Evolutionary conservation across 64 coral and sea anemone genomes (phyloP), one percentile per base, ranked within the genome.

Genomic region (Montipora efflorescens): DNA sequence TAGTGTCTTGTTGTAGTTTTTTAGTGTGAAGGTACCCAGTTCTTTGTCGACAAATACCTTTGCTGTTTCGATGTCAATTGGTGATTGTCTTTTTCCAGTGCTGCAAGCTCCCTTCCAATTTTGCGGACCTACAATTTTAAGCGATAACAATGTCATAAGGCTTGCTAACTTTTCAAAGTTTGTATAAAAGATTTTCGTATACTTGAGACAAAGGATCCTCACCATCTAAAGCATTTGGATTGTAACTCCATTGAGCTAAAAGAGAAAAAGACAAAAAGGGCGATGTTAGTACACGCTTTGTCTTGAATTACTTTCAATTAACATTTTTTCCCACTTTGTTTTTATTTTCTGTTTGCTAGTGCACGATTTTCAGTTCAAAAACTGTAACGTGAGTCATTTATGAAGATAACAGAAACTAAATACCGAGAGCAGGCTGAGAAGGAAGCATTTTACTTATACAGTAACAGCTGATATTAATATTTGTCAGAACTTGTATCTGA

Each of bases 1-100:
- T 0, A 81, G 91, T 2, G 18, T 64, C 14, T n/a, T 23, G 64
- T 80, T 12, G 77, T 79, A 93, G 6, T 88, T 88, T 25, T 2
- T 78, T 8, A 92, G 23, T 15, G 19, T 78, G 21, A 88, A 52
- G 5, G 55, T 1, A n/a, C 49, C 83, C 55, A 93, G 14, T 7
- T 8, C 52, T 59, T 19, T 11, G 12, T 92, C 48, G 13, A n/a
- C 5, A 44, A 1, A 6, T 19, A 49, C 14, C 0, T 73, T 51
- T 0, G 64, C 46, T 3, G 15, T 59, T 50, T 58, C 45, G 23
- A 93, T 93, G 62, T 93, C 64, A 23, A 93, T 88, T 0, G 92
- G 92, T 5, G 92, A 80, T 79, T 93, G 92, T 4, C 48, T 80
- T 43, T 48, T 71, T 36, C 92, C 92, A 4, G n/a, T 59, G 21